phyloP scores from a whole-genome alignment of 2,797 vertebrate species.

The Avahi laniger region DNA sequence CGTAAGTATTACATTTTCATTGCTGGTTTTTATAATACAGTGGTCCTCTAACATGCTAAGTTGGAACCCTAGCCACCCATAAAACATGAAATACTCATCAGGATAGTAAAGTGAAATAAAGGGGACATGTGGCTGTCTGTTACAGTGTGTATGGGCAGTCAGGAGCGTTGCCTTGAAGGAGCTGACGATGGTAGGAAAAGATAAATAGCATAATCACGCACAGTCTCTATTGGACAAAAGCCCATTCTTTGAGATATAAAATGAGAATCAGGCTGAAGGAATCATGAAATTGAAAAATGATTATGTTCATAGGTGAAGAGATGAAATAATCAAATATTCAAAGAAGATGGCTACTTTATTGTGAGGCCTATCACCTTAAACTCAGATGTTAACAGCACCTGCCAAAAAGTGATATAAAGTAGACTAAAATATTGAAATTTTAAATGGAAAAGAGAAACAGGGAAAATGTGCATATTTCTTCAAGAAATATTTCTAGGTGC shows the following conservation, averaged over 20 bases:
- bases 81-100: not conserved
- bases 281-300: not conserved
- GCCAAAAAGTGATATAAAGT: not conserved
- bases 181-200: not conserved
- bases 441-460: not conserved
- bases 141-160: not conserved
- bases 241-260: not conserved
- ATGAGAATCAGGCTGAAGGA: not conserved
- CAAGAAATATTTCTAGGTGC: not conserved
- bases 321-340: not conserved
- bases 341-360: not conserved
- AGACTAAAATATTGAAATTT: not conserved
- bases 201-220: not conserved
- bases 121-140: not conserved
- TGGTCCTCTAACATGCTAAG: not conserved
- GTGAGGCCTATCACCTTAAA: not conserved
- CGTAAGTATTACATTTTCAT: not conserved
- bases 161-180: not conserved
- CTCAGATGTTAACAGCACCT: not conserved
- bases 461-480: not conserved
- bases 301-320: not conserved
- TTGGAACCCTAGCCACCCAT: not conserved
- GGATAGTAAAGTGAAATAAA: not conserved
- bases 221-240: not conserved
- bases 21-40: not conserved